Conservation (phyloP, 2,888 invertebrate species). For the Polietes domitor region DNA sequence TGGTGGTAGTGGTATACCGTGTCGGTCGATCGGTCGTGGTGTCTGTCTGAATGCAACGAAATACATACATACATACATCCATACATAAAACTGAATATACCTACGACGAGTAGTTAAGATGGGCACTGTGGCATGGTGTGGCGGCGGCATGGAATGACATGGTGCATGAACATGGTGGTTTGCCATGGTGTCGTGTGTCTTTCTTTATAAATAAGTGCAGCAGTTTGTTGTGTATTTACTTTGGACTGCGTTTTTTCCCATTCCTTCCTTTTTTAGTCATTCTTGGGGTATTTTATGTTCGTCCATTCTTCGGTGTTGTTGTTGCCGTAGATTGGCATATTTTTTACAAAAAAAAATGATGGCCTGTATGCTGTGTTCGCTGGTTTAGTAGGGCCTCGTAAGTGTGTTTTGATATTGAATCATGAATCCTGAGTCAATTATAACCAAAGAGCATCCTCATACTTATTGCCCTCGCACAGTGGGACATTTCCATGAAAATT, state of each 20-base stretch:
- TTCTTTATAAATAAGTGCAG: slow-evolving; percentile 40
- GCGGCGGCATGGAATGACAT: not conserved
- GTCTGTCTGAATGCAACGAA: slow-evolving; percentile 6
- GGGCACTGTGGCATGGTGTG: not conserved
- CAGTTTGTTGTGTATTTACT: not conserved
- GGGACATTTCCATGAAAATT: no score
- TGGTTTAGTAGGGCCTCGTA: no score
- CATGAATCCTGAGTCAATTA: slow-evolving; percentile 48
- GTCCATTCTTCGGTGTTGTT: not conserved
- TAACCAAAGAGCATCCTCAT: slow-evolving; percentile 27
- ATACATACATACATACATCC: not conserved
- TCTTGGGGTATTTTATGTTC: not conserved
- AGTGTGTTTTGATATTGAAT: slow-evolving; percentile 28
- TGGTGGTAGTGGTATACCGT: not conserved
- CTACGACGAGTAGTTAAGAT: no score
- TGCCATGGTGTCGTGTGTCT: slow-evolving; percentile 31
- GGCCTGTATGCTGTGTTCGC: not conserved
- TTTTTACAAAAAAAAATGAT: not conserved
- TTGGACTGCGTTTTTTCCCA: slow-evolving; percentile 11
- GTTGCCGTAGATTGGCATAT: not conserved
- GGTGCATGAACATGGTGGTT: not conserved
- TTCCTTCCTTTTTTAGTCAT: slow-evolving; percentile 24
- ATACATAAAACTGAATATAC: not conserved
- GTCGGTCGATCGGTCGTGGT: not conserved
- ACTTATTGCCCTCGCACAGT: not conserved